A percentile compares a stretch with the other conserved stretches of the same genome.
Evolutionary conservation across 53 echinoderm and acorn worm genomes (phyloP).

Genomic region (Actinopyga echinites): DNA sequence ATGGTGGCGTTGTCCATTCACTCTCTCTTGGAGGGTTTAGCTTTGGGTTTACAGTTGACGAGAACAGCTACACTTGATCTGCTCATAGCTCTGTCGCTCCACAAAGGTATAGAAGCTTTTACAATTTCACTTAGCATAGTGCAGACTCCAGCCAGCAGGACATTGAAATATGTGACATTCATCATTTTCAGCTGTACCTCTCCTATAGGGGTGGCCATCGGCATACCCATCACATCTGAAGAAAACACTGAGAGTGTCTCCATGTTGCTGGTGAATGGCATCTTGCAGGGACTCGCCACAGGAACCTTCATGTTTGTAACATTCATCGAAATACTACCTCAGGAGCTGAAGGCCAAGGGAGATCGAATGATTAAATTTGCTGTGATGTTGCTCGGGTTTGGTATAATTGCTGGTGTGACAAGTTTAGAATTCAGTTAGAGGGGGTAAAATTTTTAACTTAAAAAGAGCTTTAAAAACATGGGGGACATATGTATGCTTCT

Average conservation of each 20-base stretch:
- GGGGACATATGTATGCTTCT: too few relatives aligned
- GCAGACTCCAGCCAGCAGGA: conserved; percentile 54
- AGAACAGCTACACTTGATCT: conserved; percentile 67
- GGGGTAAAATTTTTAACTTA: too few relatives aligned
- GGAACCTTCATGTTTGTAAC: conserved; percentile 96
- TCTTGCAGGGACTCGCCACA: conserved; percentile 89
- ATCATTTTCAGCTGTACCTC: conserved; percentile 77
- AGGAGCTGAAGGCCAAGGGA: conserved; percentile 70
- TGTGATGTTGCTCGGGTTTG: conserved; percentile 73
- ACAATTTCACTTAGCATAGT: conserved; percentile 80
- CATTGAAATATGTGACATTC: conserved; percentile 56
- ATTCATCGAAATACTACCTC: conserved; percentile 88
- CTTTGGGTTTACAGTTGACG: conserved; percentile 76
- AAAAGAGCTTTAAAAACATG: too few relatives aligned
- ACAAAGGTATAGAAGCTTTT: conserved; percentile 92
- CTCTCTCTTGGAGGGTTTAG: conserved; percentile 88
- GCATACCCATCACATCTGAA: conserved; percentile 70
- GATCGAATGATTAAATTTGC: conserved; percentile 74
- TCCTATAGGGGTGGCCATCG: conserved; percentile 81
- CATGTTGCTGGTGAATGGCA: conserved; percentile 66
- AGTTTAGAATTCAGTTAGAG: conserved; percentile 28
- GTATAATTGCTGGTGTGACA: conserved; percentile 66
- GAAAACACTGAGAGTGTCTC: conserved; percentile 41
- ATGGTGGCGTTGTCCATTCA: conserved; percentile 83
- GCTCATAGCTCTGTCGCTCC: conserved; percentile 81